phyloP scores from a whole-genome alignment of 2,113 vertebrate genomes.

The Otolemur garnettii region DNA sequence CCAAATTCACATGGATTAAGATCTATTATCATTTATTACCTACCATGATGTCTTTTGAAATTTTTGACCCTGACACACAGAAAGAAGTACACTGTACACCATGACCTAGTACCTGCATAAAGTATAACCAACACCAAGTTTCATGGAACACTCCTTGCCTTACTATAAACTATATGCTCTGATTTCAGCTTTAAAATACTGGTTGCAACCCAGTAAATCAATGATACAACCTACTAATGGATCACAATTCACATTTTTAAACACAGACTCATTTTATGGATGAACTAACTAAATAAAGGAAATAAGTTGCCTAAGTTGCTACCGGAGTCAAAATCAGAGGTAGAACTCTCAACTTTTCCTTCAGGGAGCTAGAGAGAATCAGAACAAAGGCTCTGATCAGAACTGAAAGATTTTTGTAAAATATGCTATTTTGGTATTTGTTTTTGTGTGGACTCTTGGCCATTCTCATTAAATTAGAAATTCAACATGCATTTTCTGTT shows the following conservation, averaged over 20 bases:
- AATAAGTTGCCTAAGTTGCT: background rate
- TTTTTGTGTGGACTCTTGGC: background rate
- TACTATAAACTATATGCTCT: background rate
- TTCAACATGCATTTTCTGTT: background rate
- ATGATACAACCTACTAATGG: background rate
- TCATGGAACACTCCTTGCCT: conserved; percentile 19
- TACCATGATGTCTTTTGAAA: background rate
- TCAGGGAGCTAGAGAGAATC: background rate
- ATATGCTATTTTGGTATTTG: background rate
- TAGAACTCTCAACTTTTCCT: background rate
- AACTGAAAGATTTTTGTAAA: background rate
- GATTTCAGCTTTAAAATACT: conserved; percentile 41
- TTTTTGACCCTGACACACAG: background rate
- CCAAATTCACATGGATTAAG: background rate
- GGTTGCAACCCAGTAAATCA: background rate
- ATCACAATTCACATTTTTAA: conserved; percentile 13
- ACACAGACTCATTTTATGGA: conserved; percentile 13
- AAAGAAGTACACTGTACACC: conserved; percentile 15
- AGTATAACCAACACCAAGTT: background rate
- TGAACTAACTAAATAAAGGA: background rate
- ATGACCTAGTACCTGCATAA: background rate
- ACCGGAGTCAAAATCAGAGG: background rate
- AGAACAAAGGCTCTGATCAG: background rate
- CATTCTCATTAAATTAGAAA: background rate
- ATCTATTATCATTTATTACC: background rate